phyloP scores from a whole-genome alignment of 2,113 vertebrate genomes.

The Shinisaurus crocodilurus region DNA sequence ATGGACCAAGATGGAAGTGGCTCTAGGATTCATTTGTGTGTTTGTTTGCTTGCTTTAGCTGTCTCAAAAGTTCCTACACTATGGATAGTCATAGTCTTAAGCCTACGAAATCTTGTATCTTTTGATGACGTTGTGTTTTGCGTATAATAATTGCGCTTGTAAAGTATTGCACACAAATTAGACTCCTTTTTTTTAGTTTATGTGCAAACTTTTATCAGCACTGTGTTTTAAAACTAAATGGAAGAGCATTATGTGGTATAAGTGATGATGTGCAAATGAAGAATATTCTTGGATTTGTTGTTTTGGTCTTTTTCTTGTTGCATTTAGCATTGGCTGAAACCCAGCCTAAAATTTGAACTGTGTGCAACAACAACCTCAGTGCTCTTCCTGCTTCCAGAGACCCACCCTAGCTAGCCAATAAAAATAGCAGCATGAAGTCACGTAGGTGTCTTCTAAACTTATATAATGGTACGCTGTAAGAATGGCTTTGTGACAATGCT shows the following conservation, averaged over 20 bases:
- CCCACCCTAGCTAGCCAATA: conserved; percentile 1
- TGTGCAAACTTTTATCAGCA: not conserved
- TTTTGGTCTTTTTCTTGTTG: not conserved
- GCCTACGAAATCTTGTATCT: not conserved
- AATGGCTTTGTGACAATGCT: not conserved
- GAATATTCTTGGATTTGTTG: not conserved
- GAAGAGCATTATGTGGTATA: not conserved
- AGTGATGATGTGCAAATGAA: not conserved
- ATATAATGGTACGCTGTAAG: not conserved
- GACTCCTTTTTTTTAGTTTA: not conserved
- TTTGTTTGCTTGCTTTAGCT: not conserved
- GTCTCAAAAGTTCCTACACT: not conserved
- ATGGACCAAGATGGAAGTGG: not conserved
- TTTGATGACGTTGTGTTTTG: not conserved
- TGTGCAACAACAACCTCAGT: not conserved
- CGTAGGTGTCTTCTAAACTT: conserved; percentile 11
- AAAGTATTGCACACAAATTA: not conserved
- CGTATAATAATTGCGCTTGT: not conserved
- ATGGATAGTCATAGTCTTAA: not conserved
- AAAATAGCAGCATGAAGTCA: conserved; percentile 14
- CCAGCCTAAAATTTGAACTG: not conserved
- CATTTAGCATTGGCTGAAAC: not conserved
- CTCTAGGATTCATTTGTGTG: not conserved
- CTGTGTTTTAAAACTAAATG: not conserved
- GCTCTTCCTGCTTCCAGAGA: not conserved